Conservation (phyloP, 2,797 vertebrate species). For the Pangasius djambal region DNA sequence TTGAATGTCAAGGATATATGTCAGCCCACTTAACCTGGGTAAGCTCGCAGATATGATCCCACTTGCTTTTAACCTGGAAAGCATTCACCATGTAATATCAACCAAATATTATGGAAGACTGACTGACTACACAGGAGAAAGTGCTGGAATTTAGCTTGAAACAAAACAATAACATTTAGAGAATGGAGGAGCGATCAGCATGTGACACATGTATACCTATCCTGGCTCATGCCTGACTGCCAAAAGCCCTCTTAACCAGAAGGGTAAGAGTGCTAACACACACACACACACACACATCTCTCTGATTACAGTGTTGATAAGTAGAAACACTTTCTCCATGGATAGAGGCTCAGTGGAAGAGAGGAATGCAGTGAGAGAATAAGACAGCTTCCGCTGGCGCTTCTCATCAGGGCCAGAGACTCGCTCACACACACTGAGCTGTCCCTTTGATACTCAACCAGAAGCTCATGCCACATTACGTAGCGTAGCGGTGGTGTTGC, state of each 20-base stretch:
- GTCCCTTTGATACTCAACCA: conserved; percentile 48
- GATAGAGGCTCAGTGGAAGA: conserved; percentile 39
- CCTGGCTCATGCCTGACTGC: conserved; percentile 54
- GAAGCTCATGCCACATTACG: conserved; percentile 57
- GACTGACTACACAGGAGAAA: conserved; percentile 45
- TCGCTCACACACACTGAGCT: conserved; percentile 41
- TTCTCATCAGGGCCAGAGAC: conserved; percentile 43
- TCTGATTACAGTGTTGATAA: conserved; percentile 57
- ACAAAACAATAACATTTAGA: conserved; percentile 57
- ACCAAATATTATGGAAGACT: conserved; percentile 48
- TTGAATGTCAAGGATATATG: conserved; percentile 35
- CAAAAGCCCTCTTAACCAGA: conserved; percentile 52
- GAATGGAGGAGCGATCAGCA: conserved; percentile 41
- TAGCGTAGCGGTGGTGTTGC: conserved; percentile 32
- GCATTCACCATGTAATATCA: conserved; percentile 27
- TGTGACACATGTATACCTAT: conserved; percentile 41
- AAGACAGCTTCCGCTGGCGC: conserved; percentile 42
- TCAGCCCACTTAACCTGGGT: conserved; percentile 50
- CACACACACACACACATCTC: conserved; percentile 39
- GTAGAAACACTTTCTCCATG: conserved; percentile 55
- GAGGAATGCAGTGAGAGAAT: conserved; percentile 48
- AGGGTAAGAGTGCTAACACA: conserved; percentile 43
- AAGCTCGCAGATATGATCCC: conserved; percentile 45
- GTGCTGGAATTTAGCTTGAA: conserved; percentile 48
- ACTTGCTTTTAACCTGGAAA: conserved; percentile 46